A percentile compares a stretch with the other conserved stretches of the same genome.
These are phyloP conservation scores for Macrocentrus cingulum DNA, from an alignment of 1,140 invertebrate genomes.

Conservation along the genomic window DNA sequence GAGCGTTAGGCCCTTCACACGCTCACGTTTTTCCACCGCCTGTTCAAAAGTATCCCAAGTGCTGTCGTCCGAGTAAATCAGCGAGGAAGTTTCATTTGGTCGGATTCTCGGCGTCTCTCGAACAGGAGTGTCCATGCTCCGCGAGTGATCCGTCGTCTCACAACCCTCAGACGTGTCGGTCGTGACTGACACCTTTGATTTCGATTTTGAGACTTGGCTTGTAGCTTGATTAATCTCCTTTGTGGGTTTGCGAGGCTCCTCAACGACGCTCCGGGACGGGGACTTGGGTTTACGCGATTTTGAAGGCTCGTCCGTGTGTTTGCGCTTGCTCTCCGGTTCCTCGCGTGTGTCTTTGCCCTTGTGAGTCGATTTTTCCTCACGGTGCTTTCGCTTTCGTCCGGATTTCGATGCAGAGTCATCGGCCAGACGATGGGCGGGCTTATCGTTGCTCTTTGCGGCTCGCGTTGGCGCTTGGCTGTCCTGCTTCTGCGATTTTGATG, in stretches of 20 bases:
- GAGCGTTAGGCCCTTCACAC: constrained; percentile 37
- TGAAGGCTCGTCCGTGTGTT: neutral
- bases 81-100: constrained; percentile 16
- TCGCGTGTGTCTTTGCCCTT: constrained; percentile 7
- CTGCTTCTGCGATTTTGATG: neutral
- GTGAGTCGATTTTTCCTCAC: constrained; percentile 16
- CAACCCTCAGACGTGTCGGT: neutral
- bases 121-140: no score
- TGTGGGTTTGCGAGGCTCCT: neutral
- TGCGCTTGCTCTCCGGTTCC: neutral
- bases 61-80: constrained; percentile 49
- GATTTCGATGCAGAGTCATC: neutral
- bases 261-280: neutral
- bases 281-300: constrained; percentile 13
- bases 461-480: neutral
- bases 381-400: constrained; percentile 9
- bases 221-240: constrained; percentile 15
- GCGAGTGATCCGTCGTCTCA: neutral
- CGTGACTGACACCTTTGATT: neutral
- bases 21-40: constrained; percentile 26
- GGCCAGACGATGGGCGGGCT: neutral
- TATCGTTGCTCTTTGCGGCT: constrained; percentile 14
- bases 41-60: constrained; percentile 38
- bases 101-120: neutral
- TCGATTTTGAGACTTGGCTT: constrained; percentile 6